Base-by-base conservation (phyloP, 2,797 vertebrate genomes). In the Sparidentex hasta region DNA sequence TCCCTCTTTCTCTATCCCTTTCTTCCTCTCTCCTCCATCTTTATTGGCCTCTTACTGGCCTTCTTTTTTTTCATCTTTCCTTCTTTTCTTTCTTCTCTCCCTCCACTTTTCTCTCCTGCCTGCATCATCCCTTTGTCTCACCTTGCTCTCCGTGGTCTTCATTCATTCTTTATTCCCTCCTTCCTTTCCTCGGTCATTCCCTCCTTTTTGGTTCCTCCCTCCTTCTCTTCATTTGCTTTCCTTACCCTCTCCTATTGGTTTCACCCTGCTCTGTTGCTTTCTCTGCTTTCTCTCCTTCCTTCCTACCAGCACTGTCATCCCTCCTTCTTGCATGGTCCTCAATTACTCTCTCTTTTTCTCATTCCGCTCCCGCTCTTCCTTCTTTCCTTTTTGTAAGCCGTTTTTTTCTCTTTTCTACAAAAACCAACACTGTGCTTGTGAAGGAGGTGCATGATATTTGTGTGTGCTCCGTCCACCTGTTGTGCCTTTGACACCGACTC, bases 201-300 rank as follows among this genome's bases (percentile, higher is more conserved):
- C n/a, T 52, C 11, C 21, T 63, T 65, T 18, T 29, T 29, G 29
- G 29, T 61, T 85, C 90, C 81, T 94, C 90, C 93, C 92, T 94
- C 70, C 13, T 27, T 74, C 38, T 38, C 18, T 27, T 65, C 52
- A 33, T 50, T 20, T 46, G 50, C 61, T 54, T 44, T 21, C 54
- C n/a, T 48, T 6, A n/a, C 2, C 48, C 4, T 66, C 7, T 46
- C 20, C 11, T 54, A 12, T 44, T 6, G 20, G 8, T 29, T 48
- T 33, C 18, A 52, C 0, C 16, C 12, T 11, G 25, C 33, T 46
- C 17, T 2, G 2, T 57, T 8, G 0, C 18, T 72, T 72, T 62
- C 1, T 61, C 4, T 1, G 3, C 11, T 47, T 25, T 17, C 3
- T 11, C 57, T 33, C 18, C 3, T 64, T 29, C 56, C 2, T 4